Percentiles rank a stretch among this genome's conserved stretches.
Conservation (phyloP, 2,113 vertebrate species). For the Pteropus alecto region DNA sequence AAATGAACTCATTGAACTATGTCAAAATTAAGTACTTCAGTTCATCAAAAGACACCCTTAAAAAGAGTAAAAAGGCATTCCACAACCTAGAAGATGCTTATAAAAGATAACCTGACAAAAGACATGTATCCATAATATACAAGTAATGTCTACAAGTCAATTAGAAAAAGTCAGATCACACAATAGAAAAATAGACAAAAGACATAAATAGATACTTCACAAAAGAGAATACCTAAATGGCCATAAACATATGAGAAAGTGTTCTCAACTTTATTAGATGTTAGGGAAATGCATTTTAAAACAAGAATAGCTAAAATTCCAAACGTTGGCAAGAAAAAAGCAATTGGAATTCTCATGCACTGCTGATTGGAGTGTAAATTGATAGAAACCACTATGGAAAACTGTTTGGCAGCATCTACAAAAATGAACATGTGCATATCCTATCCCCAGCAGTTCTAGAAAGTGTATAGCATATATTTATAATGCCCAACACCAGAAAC, state of each 20-base stretch:
- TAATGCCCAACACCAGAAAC: neutral
- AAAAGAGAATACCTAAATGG: neutral
- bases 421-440: neutral
- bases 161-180: neutral
- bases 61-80: neutral
- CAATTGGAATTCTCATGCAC: neutral
- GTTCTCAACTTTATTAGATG: neutral
- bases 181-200: conserved; percentile 1
- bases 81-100: neutral
- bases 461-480: neutral
- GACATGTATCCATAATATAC: neutral
- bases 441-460: neutral
- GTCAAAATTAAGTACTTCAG: conserved; percentile 30
- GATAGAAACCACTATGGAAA: neutral
- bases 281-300: conserved; percentile 16
- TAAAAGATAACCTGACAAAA: neutral
- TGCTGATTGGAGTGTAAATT: neutral
- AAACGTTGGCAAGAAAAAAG: neutral
- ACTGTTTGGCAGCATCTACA: neutral
- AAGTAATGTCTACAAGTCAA: conserved; percentile 1
- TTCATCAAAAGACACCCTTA: neutral
- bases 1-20: neutral
- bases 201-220: neutral
- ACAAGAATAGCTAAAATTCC: neutral
- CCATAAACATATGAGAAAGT: neutral